These are phyloP conservation scores for Hemibagrus wyckioides DNA, from an alignment of 2,113 vertebrate genomes.

Conservation along the genomic window DNA sequence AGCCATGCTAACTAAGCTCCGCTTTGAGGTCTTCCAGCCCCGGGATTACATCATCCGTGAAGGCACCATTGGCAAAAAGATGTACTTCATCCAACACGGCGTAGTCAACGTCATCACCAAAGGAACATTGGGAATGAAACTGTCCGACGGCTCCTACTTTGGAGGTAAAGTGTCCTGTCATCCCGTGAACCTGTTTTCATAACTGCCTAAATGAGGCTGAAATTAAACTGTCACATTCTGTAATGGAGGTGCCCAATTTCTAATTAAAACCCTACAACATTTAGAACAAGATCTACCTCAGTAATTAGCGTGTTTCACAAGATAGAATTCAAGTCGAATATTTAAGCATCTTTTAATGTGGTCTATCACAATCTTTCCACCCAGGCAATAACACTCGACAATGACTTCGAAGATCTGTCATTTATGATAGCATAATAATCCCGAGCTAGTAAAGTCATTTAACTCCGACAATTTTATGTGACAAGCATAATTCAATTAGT, in stretches of 20 bases:
- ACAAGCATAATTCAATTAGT: neutral
- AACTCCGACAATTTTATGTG: neutral
- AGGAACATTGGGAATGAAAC: constrained; percentile 89
- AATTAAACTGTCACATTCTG: constrained; percentile 21
- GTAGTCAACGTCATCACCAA: constrained; percentile 90
- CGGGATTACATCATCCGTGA: constrained; percentile 94
- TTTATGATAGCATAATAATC: neutral
- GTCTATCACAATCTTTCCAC: neutral
- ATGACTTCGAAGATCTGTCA: neutral
- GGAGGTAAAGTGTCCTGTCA: constrained; percentile 79
- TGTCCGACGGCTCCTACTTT: constrained; percentile 96
- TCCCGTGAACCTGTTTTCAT: constrained; percentile 6
- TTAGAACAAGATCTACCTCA: constrained; percentile 14
- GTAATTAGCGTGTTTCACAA: neutral
- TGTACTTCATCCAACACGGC: constrained; percentile 98
- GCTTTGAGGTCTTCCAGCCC: constrained; percentile 96
- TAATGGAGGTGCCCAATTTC: constrained; percentile 34
- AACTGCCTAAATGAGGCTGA: constrained; percentile 5
- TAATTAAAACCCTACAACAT: constrained; percentile 16
- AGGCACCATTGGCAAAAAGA: constrained; percentile 97
- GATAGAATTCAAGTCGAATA: constrained; percentile 21
- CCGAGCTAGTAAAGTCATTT: neutral
- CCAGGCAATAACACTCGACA: neutral
- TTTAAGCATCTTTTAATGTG: constrained; percentile 3
- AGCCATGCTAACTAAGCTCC: constrained; percentile 95